phyloP scores from a whole-genome alignment of 2,797 vertebrate species.

The Chaenodraco wilsoni region DNA sequence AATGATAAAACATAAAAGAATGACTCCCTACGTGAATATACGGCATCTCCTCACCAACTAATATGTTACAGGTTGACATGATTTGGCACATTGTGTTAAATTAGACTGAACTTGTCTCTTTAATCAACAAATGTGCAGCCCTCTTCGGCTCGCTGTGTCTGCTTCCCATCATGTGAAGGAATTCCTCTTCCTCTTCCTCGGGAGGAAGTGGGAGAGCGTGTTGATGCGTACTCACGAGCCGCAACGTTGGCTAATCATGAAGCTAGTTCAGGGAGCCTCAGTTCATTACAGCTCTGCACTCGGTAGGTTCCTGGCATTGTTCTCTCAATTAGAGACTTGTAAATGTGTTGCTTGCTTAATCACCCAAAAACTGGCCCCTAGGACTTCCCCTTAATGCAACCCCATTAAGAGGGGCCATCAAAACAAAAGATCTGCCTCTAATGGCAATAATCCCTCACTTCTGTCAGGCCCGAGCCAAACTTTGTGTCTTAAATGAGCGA shows the following conservation, averaged over 20 bases:
- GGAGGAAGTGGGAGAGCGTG: constrained; percentile 20
- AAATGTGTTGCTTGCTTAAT: constrained; percentile 87
- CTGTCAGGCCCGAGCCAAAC: constrained; percentile 75
- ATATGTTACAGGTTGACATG: background rate
- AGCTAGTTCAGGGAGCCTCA: constrained; percentile 69
- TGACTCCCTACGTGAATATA: background rate
- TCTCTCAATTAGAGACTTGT: constrained; percentile 85
- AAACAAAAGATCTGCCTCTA: constrained; percentile 84
- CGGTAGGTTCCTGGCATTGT: constrained; percentile 77
- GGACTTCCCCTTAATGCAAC: constrained; percentile 80
- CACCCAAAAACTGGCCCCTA: constrained; percentile 83
- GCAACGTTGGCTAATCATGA: constrained; percentile 62
- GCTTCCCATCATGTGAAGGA: constrained; percentile 19
- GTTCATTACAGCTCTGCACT: constrained; percentile 78
- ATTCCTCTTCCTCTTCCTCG: constrained; percentile 25
- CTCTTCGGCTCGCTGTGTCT: no score
- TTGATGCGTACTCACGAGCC: constrained; percentile 35
- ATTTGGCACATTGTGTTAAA: constrained; percentile 6
- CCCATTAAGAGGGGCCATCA: constrained; percentile 85
- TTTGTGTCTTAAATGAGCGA: constrained; percentile 80
- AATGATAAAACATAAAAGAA: background rate
- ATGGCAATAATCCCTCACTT: constrained; percentile 83
- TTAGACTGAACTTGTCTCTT: constrained; percentile 1
- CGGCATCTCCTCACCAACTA: background rate
- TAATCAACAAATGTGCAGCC: background rate